A percentile compares a stretch with the other conserved stretches of the same genome.
These are phyloP conservation scores for Axea sp. DNA, from an alignment of 2,888 invertebrate genomes.

Conservation along the genomic window DNA sequence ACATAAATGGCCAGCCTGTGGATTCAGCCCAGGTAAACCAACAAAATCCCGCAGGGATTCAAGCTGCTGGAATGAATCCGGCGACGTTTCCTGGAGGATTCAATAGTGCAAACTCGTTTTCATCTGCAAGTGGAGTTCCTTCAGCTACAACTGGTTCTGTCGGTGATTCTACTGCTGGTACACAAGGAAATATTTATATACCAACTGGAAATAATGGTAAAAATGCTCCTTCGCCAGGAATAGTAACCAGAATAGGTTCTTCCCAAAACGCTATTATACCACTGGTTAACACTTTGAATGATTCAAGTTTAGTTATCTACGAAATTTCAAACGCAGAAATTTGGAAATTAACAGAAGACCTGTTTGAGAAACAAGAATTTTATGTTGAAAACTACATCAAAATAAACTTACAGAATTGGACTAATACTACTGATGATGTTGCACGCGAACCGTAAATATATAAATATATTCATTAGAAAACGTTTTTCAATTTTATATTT, in stretches of 20 bases:
- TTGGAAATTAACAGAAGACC: slow-evolving; percentile 69
- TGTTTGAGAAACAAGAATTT: slow-evolving; percentile 69
- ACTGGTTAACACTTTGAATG: slow-evolving; percentile 19
- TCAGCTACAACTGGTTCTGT: neutral
- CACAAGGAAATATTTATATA: slow-evolving; percentile 8
- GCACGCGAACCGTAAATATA: slow-evolving; percentile 67
- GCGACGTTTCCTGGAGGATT: slow-evolving; percentile 14
- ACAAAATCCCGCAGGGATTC: slow-evolving; percentile 19
- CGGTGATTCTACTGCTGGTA: neutral
- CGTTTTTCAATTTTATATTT: no score
- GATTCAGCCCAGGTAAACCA: slow-evolving; percentile 12
- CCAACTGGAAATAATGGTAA: slow-evolving; percentile 18
- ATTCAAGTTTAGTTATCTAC: slow-evolving; percentile 32
- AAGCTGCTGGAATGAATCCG: slow-evolving; percentile 2
- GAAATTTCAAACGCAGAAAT: slow-evolving; percentile 70
- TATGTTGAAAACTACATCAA: slow-evolving; percentile 66
- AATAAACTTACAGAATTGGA: slow-evolving; percentile 69
- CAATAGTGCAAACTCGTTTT: slow-evolving; percentile 19
- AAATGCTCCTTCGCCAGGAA: slow-evolving; percentile 39
- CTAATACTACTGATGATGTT: slow-evolving; percentile 65
- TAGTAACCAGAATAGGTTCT: slow-evolving; percentile 27
- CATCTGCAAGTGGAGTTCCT: slow-evolving; percentile 3
- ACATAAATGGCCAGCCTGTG: slow-evolving; percentile 48
- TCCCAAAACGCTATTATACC: slow-evolving; percentile 3
- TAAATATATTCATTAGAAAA: no score